Evolutionary conservation across 2,888 invertebrate genomes (phyloP).

Genomic region (Ischnura elegans): DNA sequence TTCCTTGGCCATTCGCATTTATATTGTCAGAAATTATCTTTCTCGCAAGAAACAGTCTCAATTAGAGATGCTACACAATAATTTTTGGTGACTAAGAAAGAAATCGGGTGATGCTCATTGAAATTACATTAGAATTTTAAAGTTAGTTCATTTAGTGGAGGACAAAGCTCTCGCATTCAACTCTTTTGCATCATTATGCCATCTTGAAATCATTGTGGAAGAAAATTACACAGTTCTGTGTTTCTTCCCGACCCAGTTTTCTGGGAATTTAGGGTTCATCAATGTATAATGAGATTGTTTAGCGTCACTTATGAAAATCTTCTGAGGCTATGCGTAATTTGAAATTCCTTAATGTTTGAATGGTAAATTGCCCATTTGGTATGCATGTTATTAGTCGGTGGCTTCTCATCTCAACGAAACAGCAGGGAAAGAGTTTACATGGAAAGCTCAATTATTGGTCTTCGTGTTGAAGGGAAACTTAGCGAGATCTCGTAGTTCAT

Average conservation of each 20-base stretch:
- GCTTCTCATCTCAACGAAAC: not conserved
- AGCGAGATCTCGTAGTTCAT: no score
- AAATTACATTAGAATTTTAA: no score
- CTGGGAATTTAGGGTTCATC: conserved; percentile 14
- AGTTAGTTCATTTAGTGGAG: no score
- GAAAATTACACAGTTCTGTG: not conserved
- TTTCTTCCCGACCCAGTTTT: conserved; percentile 11
- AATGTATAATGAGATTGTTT: not conserved
- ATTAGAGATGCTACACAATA: no score
- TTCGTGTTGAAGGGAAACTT: no score
- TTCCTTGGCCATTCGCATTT: no score
- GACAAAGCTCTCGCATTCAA: not conserved
- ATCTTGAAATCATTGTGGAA: not conserved
- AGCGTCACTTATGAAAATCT: conserved; percentile 15
- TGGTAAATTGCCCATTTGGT: not conserved
- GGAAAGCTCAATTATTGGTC: no score
- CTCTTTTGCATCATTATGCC: not conserved
- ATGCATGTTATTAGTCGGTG: not conserved
- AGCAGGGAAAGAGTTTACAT: no score
- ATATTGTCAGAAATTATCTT: no score
- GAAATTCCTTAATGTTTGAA: conserved; percentile 8
- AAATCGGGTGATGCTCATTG: no score
- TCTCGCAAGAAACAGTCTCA: no score
- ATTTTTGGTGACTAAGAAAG: no score
- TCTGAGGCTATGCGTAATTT: not conserved